phyloP scores from a whole-genome alignment of 2,888 invertebrate species.

The Crematogaster levior region DNA sequence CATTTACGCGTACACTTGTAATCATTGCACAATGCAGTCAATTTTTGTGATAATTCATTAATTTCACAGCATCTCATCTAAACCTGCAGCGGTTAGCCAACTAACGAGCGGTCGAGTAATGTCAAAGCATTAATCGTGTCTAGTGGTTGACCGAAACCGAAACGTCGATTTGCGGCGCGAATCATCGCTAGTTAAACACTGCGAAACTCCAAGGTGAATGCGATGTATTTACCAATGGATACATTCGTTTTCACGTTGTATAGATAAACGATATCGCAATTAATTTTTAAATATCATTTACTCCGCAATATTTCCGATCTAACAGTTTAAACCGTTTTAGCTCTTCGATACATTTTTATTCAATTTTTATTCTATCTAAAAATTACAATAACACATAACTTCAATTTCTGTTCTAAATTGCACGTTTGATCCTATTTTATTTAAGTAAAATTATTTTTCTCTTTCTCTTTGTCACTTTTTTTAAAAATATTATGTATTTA shows the following conservation, averaged over 20 bases:
- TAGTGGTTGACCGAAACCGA: conserved; percentile 42
- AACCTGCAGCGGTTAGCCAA: conserved; percentile 34
- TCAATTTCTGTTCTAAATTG: not conserved
- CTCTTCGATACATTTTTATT: not conserved
- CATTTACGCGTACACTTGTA: not conserved
- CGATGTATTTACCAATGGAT: not conserved
- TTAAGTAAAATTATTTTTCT: not conserved
- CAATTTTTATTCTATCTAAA: not conserved
- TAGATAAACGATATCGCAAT: not conserved
- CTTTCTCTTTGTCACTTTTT: not conserved
- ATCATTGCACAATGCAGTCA: not conserved
- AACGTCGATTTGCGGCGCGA: conserved; percentile 52
- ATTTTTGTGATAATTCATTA: conserved; percentile 22
- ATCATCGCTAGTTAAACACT: conserved; percentile 30
- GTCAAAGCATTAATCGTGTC: conserved; percentile 48
- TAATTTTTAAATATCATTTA: conserved; percentile 9
- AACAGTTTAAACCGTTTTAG: not conserved
- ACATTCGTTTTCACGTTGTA: not conserved
- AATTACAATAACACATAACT: conserved; percentile 1
- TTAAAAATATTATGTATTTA: not conserved
- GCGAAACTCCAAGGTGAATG: conserved; percentile 17
- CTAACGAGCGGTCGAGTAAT: conserved; percentile 45
- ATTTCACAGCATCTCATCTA: conserved; percentile 6
- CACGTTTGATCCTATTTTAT: not conserved
- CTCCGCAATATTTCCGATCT: not conserved